A percentile compares a stretch with the other conserved stretches of the same genome.
Conservation (phyloP, 2,888 invertebrate genomes). For the Halocaridina rubra region DNA sequence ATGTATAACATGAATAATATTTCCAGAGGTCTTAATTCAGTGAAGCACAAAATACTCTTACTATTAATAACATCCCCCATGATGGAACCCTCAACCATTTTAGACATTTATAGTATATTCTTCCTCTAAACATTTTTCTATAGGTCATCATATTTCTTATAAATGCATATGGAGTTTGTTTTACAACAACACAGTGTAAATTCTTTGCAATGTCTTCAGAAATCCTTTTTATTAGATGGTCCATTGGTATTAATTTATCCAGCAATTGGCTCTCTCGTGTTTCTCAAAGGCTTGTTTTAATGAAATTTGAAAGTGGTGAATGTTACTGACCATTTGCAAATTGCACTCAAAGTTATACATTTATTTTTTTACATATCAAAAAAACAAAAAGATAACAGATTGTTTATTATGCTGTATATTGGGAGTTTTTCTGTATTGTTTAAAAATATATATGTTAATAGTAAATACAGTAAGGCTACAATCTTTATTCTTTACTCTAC, state of each 20-base stretch:
- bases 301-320: neutral
- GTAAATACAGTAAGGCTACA: neutral
- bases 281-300: neutral
- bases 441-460: neutral
- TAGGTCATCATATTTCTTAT: conserved; percentile 33
- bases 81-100: conserved; percentile 34
- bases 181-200: neutral
- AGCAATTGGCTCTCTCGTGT: neutral
- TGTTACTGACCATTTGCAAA: neutral
- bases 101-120: conserved; percentile 44
- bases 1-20: too few relatives aligned
- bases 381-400: neutral
- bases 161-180: too few relatives aligned
- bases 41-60: neutral
- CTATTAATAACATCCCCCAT: too few relatives aligned
- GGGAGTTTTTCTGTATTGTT: neutral
- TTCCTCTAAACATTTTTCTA: conserved; percentile 38
- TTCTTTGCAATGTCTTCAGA: neutral
- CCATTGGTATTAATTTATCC: neutral
- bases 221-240: neutral
- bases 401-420: neutral
- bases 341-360: neutral
- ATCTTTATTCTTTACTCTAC: neutral
- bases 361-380: neutral
- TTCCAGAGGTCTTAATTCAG: neutral